These are phyloP conservation scores for Platichthys flesus DNA, from an alignment of 2,113 vertebrate species.

Conservation along the genomic window DNA sequence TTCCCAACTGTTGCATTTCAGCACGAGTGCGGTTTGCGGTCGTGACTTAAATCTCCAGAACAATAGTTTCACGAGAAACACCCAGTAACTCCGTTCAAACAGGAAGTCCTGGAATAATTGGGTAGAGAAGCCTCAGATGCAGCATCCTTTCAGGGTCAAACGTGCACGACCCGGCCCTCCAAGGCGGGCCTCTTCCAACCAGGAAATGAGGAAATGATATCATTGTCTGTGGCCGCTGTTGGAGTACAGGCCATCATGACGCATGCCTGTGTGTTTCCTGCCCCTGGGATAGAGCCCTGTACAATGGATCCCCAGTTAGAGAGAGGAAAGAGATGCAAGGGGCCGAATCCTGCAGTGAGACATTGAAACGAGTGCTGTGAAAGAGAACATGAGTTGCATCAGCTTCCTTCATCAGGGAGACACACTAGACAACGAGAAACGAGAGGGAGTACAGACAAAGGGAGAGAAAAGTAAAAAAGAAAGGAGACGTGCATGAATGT, in stretches of 20 bases:
- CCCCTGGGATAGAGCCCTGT: slow-evolving; percentile 5
- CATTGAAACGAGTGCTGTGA: background rate
- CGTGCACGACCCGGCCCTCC: slow-evolving; percentile 18
- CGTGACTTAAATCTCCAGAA: slow-evolving; percentile 6
- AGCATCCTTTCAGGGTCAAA: slow-evolving; percentile 53
- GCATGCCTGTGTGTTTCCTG: slow-evolving; percentile 47
- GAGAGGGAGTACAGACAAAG: background rate
- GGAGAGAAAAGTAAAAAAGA: background rate
- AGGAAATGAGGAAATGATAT: slow-evolving; percentile 68
- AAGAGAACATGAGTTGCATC: slow-evolving; percentile 20
- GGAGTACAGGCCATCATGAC: slow-evolving; percentile 39
- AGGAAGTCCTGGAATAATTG: slow-evolving; percentile 62
- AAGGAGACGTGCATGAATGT: background rate
- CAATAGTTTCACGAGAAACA: slow-evolving; percentile 26
- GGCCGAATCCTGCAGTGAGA: slow-evolving; percentile 8
- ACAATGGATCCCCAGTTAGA: slow-evolving; percentile 67
- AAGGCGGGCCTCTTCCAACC: slow-evolving; percentile 5
- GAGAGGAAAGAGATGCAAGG: slow-evolving; percentile 20
- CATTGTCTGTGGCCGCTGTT: slow-evolving; percentile 58
- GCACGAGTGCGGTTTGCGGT: background rate
- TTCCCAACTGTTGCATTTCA: background rate
- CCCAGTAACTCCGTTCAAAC: slow-evolving; percentile 32
- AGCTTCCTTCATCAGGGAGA: slow-evolving; percentile 38
- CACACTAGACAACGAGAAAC: background rate
- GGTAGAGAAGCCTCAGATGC: slow-evolving; percentile 20